Base-by-base conservation (phyloP, 2,113 vertebrate species). In the Heptranchias perlo region DNA sequence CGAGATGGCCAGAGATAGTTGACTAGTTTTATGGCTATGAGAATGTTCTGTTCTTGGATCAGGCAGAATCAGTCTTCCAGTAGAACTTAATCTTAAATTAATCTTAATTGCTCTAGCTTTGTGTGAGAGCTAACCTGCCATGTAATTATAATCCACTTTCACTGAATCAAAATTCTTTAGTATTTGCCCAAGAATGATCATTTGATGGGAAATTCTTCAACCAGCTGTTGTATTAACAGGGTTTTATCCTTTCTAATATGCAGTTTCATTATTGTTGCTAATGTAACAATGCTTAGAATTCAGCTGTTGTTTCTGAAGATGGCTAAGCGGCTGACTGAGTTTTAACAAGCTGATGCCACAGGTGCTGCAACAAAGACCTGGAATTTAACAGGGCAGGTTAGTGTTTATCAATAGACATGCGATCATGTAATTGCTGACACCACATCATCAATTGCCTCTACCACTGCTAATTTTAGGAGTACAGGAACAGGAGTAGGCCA, bases 91-190 rank as follows among this genome's bases (percentile, higher is more conserved):
- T 69, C 94, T 69, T 69, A 18, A 67, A 95, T 95, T 95, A 95
- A 95, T 95, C 65, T 73, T 49, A 35, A 95, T 73, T 52, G 94
- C 44, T 73, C 25, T 16, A 95, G 25, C 44, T 73, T 95, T 95
- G 65, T 35, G 31, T 69, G 65, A 47, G 44, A 95, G 10, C 28
- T 95, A 35, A 52, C 8, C 64, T 95, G 47, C 31, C 44, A 95
- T 31, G 28, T 95, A 95, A 95, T 95, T 95, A 95, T 35, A 44
- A 62, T 44, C 39, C 2, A 7, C 4, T 95, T 95, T 95, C 28
- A 95, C 1, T 14, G 28, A 49, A 95, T 69, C 3, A 3, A 52
- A 69, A 95, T 31, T 16, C 64, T 52, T 69, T 16, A 69, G 11
- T 35, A 67, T 47, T 69, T 95, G 64, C 39, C 44, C 10, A 69